Base-by-base conservation (phyloP, 2,797 vertebrate genomes). In the Notamacropus eugenii region DNA sequence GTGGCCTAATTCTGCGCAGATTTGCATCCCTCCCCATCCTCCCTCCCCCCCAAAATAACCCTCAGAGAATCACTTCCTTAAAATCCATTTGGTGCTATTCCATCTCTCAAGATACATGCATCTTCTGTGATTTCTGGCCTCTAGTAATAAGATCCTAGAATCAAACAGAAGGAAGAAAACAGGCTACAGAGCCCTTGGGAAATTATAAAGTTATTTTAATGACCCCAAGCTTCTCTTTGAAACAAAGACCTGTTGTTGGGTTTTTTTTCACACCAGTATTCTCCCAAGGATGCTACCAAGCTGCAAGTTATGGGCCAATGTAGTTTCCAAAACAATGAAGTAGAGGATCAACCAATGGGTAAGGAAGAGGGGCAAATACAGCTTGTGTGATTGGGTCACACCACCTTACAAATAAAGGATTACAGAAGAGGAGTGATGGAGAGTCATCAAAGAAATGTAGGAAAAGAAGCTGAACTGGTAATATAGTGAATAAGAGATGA, bases 101-200 rank as follows among this genome's bases (percentile, higher is more conserved):
- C 90, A 56, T 90, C 50, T 74, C 91, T 96, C 95, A 54, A 93
- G 97, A 97, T 91, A 96, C 93, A 93, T 91, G 46, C n/a, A 8
- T 90, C 96, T 93, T 14, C 92, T 93, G 93, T 93, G 95, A 97
- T 97, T 97, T 97, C 95, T 95, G 54, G 93, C 93, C 96, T 96
- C 0, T 9, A 82, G 54, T 96, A 97, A 97, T 95, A 95, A 97
- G 96, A 96, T 87, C 24, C 24, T 28, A 10, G 24, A 82, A 87
- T 87, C 40, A 87, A 87, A 46, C 40, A 87, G 74, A 50, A 87
- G 24, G 74, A 87, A 50, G 74, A 87, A 10, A 87, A 50, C 24
- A 50, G 40, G 22, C 40, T 87, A 50, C 22, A 50, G 27, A 24
- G 10, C 74, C 40, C 74, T 87, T 87, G 74, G 74, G 74, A 87